phyloP scores from a whole-genome alignment of 1,140 invertebrate genomes.

The Lepidurus packardi region DNA sequence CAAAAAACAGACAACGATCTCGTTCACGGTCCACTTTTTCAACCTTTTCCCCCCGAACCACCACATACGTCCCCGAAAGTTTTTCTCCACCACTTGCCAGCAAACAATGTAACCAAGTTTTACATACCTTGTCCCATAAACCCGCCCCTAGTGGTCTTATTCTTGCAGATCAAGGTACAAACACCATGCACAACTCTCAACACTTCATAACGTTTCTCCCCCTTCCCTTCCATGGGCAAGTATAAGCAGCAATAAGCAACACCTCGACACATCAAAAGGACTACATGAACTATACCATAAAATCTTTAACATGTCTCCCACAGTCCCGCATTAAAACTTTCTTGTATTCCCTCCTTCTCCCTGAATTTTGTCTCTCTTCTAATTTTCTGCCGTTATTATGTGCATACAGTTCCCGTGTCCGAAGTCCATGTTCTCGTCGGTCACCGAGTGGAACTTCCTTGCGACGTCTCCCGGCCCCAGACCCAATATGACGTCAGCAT shows the following conservation, averaged over 20 bases:
- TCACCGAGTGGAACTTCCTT: constrained; percentile 29
- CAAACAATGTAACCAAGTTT: constrained; percentile 4
- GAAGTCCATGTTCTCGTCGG: constrained; percentile 28
- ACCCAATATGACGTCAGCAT: not conserved
- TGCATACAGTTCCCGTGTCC: not conserved
- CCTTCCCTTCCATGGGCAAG: no score
- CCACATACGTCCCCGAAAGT: not conserved
- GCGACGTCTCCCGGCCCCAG: constrained; percentile 28
- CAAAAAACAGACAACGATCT: constrained; percentile 18
- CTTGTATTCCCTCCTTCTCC: not conserved
- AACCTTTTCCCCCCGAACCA: not conserved
- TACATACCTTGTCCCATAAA: not conserved
- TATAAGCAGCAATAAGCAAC: no score
- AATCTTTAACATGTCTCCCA: no score
- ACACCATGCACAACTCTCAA: not conserved
- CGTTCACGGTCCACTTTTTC: not conserved
- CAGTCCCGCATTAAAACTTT: no score
- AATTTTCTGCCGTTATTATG: constrained; percentile 11
- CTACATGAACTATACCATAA: no score
- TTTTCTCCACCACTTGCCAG: constrained; percentile 12
- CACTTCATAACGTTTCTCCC: not conserved
- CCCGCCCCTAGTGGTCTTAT: not conserved
- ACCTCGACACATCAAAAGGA: no score
- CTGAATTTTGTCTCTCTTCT: not conserved
- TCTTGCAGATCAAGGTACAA: not conserved